phyloP scores from a whole-genome alignment of 2,888 invertebrate genomes.

The Tanytarsus gracilentus region DNA sequence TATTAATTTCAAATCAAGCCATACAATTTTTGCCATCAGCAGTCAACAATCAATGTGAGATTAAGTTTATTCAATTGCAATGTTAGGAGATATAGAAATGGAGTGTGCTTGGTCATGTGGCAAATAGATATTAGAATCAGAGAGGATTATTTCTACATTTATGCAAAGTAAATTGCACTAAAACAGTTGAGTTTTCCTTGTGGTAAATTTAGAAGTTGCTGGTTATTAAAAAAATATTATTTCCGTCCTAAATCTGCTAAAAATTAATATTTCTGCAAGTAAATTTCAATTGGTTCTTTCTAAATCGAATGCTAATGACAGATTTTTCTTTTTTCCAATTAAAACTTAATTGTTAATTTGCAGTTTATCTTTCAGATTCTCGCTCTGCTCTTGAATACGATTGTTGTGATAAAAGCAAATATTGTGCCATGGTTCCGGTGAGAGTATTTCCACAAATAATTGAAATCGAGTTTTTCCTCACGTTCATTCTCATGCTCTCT shows the following conservation, averaged over 20 bases:
- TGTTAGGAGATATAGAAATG: not conserved
- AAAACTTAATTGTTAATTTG: conserved; percentile 27
- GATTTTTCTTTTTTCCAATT: too few species aligned
- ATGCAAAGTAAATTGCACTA: too few species aligned
- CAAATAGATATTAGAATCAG: not conserved
- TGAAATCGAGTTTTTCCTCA: not conserved
- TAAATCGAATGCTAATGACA: too few species aligned
- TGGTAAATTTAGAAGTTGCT: too few species aligned
- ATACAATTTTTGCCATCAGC: not conserved
- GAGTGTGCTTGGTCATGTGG: not conserved
- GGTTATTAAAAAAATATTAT: too few species aligned
- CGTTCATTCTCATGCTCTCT: not conserved
- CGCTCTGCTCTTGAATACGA: conserved; percentile 14
- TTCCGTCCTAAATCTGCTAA: too few species aligned
- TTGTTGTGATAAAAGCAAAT: conserved; percentile 17
- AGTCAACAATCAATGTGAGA: not conserved
- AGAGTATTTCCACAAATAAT: not conserved
- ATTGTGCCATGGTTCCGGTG: conserved; percentile 23
- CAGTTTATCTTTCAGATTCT: conserved; percentile 25
- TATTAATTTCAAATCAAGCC: too few species aligned
- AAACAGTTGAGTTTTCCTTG: too few species aligned
- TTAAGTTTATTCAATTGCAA: conserved; percentile 8
- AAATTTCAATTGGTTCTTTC: conserved; percentile 18
- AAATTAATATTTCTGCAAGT: too few species aligned
- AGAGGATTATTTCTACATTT: not conserved